Conservation (phyloP, 2,888 invertebrate genomes). For the Noctua janthina region DNA sequence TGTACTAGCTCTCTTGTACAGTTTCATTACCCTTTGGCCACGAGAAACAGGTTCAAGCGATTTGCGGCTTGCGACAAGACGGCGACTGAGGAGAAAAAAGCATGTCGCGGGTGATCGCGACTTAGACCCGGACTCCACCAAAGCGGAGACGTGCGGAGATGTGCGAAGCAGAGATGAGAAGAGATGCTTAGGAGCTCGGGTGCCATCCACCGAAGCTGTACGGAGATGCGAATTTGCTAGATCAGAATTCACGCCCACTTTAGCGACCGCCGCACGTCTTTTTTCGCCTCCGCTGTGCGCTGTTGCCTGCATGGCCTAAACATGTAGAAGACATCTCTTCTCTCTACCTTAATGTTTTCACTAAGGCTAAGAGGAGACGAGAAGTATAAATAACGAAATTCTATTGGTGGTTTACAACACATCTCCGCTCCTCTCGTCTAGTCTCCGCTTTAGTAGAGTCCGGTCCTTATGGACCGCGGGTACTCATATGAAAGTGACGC, state of each 20-base stretch:
- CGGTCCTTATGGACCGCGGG: not conserved
- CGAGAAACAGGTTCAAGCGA: not conserved
- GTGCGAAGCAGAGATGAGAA: not conserved
- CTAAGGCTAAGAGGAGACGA: not conserved
- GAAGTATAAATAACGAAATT: not conserved
- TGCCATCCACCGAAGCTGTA: not conserved
- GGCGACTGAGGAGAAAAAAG: not conserved
- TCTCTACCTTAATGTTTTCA: not conserved
- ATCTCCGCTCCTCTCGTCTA: not conserved
- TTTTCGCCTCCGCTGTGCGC: not conserved
- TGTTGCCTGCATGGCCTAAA: not conserved
- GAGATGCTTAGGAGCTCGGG: not conserved
- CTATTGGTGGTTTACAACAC: not conserved
- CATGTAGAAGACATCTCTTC: not conserved
- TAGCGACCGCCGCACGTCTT: no score
- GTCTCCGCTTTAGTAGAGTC: not conserved
- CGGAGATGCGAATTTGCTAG: not conserved
- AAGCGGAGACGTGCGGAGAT: not conserved
- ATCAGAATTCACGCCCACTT: no score
- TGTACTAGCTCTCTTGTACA: not conserved
- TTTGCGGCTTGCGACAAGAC: not conserved
- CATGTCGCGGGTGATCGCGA: no score
- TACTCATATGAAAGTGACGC: not conserved
- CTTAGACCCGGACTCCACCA: not conserved
- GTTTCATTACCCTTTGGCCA: not conserved